These are phyloP conservation scores for Trichacis sp. DNA, from an alignment of 2,888 invertebrate species.

Conservation along the genomic window DNA sequence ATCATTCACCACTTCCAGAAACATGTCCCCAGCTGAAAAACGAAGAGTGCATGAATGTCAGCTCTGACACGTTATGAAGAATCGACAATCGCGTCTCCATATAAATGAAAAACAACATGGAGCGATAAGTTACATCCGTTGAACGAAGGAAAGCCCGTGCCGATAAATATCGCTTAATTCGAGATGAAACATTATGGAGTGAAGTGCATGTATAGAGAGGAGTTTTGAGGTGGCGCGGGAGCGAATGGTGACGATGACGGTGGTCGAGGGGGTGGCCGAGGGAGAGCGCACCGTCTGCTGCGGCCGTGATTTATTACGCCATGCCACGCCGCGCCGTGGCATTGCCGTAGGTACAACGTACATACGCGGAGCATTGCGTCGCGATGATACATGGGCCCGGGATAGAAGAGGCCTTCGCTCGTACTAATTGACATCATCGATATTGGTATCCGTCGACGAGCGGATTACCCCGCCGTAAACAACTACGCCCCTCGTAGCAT, in stretches of 20 bases:
- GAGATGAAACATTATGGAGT: slow-evolving; percentile 32
- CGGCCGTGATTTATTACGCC: slow-evolving; percentile 66
- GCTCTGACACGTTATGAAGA: too few relatives aligned
- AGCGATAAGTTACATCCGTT: too few relatives aligned
- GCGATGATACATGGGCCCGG: slow-evolving; percentile 62
- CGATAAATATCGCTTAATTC: slow-evolving; percentile 40
- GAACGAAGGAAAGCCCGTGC: neutral
- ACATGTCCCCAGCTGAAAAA: too few relatives aligned
- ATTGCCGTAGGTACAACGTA: slow-evolving; percentile 51
- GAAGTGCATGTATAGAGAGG: slow-evolving; percentile 36
- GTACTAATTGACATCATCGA: slow-evolving; percentile 69
- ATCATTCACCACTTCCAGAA: too few relatives aligned
- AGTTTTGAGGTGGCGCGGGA: slow-evolving; percentile 32
- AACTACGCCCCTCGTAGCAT: slow-evolving; percentile 55
- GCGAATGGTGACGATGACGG: slow-evolving; percentile 22
- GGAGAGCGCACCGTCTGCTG: slow-evolving; percentile 64
- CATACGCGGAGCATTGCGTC: slow-evolving; percentile 60
- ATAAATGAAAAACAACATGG: too few relatives aligned
- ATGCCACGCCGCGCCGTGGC: slow-evolving; percentile 53
- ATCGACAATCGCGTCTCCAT: too few relatives aligned
- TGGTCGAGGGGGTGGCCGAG: slow-evolving; percentile 50
- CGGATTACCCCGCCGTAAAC: slow-evolving; percentile 68
- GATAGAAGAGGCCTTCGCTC: slow-evolving; percentile 54
- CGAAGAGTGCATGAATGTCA: too few relatives aligned
- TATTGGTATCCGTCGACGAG: slow-evolving; percentile 68